These are phyloP conservation scores for Caenorhabditis parvicauda DNA, from an alignment of 2,888 invertebrate genomes.

Conservation along the genomic window DNA sequence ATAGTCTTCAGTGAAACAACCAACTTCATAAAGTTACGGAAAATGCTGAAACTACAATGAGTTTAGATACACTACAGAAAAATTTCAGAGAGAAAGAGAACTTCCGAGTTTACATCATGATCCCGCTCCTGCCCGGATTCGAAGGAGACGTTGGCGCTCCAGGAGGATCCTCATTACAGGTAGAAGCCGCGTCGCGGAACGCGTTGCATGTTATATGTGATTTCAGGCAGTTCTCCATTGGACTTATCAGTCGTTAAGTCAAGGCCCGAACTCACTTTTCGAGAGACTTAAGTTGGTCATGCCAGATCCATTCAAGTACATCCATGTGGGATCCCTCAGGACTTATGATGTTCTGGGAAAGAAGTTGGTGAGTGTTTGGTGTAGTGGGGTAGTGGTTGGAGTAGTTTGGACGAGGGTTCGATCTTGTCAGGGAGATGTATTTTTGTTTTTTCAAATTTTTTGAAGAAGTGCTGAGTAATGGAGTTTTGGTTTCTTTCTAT, in stretches of 20 bases:
- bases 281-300: constrained; percentile 63
- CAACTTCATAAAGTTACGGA: not conserved
- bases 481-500: too few species aligned
- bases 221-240: constrained; percentile 92
- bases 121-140: constrained; percentile 62
- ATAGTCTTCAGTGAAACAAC: too few species aligned
- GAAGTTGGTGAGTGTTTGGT: constrained; percentile 58
- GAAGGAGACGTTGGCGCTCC: constrained; percentile 77
- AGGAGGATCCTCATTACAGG: constrained; percentile 37
- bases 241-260: constrained; percentile 91
- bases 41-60: not conserved
- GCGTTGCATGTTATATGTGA: constrained; percentile 68
- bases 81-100: constrained; percentile 53
- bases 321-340: constrained; percentile 66
- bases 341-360: constrained; percentile 64
- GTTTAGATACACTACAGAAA: not conserved
- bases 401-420: too few species aligned
- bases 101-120: constrained; percentile 60
- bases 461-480: too few species aligned
- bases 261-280: constrained; percentile 82
- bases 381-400: not conserved
- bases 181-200: not conserved
- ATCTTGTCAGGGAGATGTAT: too few species aligned
- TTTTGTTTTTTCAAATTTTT: too few species aligned
- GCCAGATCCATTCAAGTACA: constrained; percentile 65